Base-by-base conservation (phyloP, 1,140 invertebrate genomes). In the Drosophila murphyi region DNA sequence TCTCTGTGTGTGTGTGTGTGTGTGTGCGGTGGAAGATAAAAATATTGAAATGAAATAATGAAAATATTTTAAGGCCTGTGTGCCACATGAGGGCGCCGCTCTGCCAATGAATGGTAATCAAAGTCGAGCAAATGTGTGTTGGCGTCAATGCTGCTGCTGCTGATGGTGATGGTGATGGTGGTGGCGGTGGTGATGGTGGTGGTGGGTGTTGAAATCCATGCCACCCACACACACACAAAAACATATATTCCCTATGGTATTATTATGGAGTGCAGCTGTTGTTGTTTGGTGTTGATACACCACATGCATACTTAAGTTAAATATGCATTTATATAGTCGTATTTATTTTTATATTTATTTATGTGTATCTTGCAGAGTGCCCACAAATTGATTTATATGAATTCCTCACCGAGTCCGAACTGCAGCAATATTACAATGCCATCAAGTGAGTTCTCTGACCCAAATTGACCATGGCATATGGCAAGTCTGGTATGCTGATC, bases 341-440 rank as follows among this genome's bases (percentile, higher is more conserved):
- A 57, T 76, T 63, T 75, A 77, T 77, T 74, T 78, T 78, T 71
- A 74, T 71, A 72, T 20, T 20, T 72, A 68, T 80, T 75, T 76
- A 71, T 81, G 45, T 81, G 54, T 78, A 60, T 78, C 47, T 65
- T 78, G 39, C 83, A 92, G 91, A 92, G 81, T 79, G 75, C 63
- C 82, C 85, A 80, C 92, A 91, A 78, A 96, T 96, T 60, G 96
- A 97, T 60, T 94, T 98, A 57, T 97, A 97, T 91, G 97, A 98
- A 91, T 98, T 98, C 93, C 95, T 98, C 61, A 95, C 96, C 89
- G 97, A 98, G 93, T 97, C 97, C 32, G 97, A 98, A 92, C 94
- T 98, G 10, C 96, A 97, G 78, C 97, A 98, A 82, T 98, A 98
- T 94, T 97, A 97, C 94, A 94, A 94, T 91, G 93, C 93, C 78